Evolutionary conservation across 2,797 vertebrate species (phyloP).

Genomic region (Gobio occitaniae): DNA sequence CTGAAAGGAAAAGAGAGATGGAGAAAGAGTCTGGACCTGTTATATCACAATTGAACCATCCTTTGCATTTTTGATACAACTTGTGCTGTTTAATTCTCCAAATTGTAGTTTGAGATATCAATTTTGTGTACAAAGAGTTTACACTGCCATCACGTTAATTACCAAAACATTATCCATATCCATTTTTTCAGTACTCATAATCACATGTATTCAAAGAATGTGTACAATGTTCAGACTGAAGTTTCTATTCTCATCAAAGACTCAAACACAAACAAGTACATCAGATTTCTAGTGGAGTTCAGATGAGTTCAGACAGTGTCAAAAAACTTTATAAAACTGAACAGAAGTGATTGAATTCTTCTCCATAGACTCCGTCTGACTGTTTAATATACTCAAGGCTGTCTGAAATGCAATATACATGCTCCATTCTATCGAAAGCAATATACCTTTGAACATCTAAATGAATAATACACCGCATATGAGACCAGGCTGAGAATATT

Average conservation of each 20-base stretch:
- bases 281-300: neutral
- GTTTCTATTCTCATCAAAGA: conserved; percentile 20
- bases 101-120: neutral
- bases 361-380: conserved; percentile 18
- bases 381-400: conserved; percentile 44
- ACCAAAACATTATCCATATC: neutral
- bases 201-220: conserved; percentile 21
- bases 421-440: conserved; percentile 35
- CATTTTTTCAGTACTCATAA: neutral
- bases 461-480: conserved; percentile 48
- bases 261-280: conserved; percentile 4
- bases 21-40: neutral
- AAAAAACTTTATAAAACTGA: conserved; percentile 26
- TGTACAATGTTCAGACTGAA: conserved; percentile 20
- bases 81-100: neutral
- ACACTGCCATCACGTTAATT: neutral
- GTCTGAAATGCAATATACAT: conserved; percentile 47
- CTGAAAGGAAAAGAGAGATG: conserved; percentile 19
- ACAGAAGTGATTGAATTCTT: conserved; percentile 19
- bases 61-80: neutral
- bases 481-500: conserved; percentile 27
- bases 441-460: conserved; percentile 40
- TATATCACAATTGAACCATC: neutral
- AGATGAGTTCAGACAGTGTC: conserved; percentile 35
- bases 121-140: neutral